Base-by-base conservation (phyloP, 2,797 vertebrate species). In the Crypturellus tataupa region DNA sequence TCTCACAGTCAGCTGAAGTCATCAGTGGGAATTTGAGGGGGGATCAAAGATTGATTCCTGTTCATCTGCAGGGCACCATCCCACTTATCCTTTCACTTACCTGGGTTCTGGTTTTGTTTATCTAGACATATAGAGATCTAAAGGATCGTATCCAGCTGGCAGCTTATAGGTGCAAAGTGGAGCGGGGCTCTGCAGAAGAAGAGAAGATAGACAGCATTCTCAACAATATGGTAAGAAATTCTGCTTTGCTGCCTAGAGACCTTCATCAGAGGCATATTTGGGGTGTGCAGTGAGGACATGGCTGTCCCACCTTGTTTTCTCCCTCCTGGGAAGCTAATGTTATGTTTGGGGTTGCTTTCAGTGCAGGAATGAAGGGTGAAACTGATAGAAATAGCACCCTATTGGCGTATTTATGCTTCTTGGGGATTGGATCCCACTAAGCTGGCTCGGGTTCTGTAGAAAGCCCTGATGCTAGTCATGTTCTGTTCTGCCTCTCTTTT, bases 131-230 rank as follows among this genome's bases (percentile, higher is more conserved):
- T 94, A 98, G 97, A 88, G 99, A 99, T 97, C 96, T 99, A 93
- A 99, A 99, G 97, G 99, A 99, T 95, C 98, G 99, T 3, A 98
- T 99, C 94, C 98, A 98, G 97, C 93, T 99, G 97, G 95, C 98
- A 60, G 98, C 95, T 6, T 99, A 99, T 94, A 97, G 98, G 65
- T 96, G 95, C 86, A 99, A 99, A 94, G 98, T 99, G 87, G 98
- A 99, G 42, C 96, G 97, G 65, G 98, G 98, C 5, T 99, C 99
- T 1, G 93, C 89, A 1, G 99, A 99, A 55, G 98, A 99, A 93
- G 98, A 97, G 73, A 99, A 98, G 97, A 99, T 99, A 21, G 97
- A 98, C 6, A 97, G 95, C 47, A 95, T 99, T 95, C 98, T 99
- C 46, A 98, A 31, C 91, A 99, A 98, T 92, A 20, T 33, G 91